These are phyloP conservation scores for Alethe diademata DNA, from an alignment of 2,113 vertebrate genomes.

Conservation along the genomic window DNA sequence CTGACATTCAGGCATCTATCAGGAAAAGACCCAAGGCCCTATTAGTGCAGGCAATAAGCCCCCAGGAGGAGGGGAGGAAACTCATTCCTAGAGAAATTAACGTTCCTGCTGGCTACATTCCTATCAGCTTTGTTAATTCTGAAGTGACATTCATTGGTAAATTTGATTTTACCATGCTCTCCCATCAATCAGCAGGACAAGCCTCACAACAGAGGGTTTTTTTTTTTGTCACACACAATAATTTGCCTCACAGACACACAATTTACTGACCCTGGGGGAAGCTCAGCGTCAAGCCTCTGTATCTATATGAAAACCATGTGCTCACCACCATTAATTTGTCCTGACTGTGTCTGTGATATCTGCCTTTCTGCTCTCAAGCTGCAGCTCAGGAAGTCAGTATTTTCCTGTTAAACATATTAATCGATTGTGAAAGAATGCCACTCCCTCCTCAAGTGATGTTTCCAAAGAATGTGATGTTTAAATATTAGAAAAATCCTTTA, in stretches of 20 bases:
- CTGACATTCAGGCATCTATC: slow-evolving; percentile 66
- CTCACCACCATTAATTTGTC: neutral
- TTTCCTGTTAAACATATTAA: neutral
- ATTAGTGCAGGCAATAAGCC: slow-evolving; percentile 56
- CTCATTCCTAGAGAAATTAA: slow-evolving; percentile 63
- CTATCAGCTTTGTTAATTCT: slow-evolving; percentile 69
- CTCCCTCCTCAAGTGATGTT: neutral
- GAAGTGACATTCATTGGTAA: slow-evolving; percentile 71
- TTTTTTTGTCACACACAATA: neutral
- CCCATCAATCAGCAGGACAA: slow-evolving; percentile 49
- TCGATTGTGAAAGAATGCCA: neutral
- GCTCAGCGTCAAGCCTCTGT: slow-evolving; percentile 32
- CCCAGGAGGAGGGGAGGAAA: slow-evolving; percentile 55
- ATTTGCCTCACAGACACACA: neutral
- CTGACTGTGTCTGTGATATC: neutral
- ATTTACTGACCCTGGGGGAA: neutral
- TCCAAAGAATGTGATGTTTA: neutral
- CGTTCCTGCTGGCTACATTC: slow-evolving; percentile 48
- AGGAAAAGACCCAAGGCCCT: slow-evolving; percentile 58
- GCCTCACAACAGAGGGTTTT: neutral
- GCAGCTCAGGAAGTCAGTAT: neutral
- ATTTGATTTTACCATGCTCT: slow-evolving; percentile 41
- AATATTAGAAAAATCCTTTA: neutral
- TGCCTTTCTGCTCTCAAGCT: neutral
- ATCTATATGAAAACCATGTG: neutral